Evolutionary conservation across 2,888 invertebrate species (phyloP).

Genomic region (Azorinus chamasolen): DNA sequence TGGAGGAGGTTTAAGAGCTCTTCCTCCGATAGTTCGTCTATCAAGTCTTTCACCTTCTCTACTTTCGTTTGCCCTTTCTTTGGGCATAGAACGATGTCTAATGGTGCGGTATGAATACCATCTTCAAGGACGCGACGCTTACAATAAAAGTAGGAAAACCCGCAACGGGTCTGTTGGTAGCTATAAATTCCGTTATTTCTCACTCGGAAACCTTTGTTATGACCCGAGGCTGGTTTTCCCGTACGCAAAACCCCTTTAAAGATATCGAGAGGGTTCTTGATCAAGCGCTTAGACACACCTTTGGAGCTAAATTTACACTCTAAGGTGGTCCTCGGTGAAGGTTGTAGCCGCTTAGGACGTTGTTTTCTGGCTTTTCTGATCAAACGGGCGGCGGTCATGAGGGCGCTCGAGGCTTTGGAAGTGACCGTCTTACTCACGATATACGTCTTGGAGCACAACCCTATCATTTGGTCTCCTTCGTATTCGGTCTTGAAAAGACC

Average conservation of each 20-base stretch:
- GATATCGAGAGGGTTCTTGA: constrained; percentile 25
- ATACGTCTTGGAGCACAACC: neutral
- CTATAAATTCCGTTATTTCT: too few species aligned
- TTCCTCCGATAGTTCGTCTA: constrained; percentile 4
- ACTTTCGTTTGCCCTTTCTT: constrained; percentile 24
- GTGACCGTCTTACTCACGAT: neutral
- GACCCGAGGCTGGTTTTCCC: too few species aligned
- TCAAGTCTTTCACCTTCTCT: constrained; percentile 5
- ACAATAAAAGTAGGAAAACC: too few species aligned
- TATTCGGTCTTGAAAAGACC: constrained; percentile 31
- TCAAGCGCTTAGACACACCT: constrained; percentile 23
- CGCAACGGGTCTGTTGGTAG: too few species aligned
- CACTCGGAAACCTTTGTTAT: too few species aligned
- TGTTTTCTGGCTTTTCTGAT: constrained; percentile 15
- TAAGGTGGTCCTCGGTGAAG: neutral
- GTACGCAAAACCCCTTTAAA: too few species aligned
- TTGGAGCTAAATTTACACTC: constrained; percentile 43
- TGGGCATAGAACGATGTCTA: too few species aligned
- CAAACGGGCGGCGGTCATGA: constrained; percentile 3
- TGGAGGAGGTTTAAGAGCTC: too few species aligned
- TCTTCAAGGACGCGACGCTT: neutral
- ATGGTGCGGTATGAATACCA: too few species aligned
- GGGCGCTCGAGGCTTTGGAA: constrained; percentile 8
- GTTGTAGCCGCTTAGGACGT: constrained; percentile 1
- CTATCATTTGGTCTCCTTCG: neutral